A percentile compares a stretch with the other conserved stretches of the same genome.
phyloP scores from a whole-genome alignment of 2,797 vertebrate species.

The Dendrocincla fuliginosa region DNA sequence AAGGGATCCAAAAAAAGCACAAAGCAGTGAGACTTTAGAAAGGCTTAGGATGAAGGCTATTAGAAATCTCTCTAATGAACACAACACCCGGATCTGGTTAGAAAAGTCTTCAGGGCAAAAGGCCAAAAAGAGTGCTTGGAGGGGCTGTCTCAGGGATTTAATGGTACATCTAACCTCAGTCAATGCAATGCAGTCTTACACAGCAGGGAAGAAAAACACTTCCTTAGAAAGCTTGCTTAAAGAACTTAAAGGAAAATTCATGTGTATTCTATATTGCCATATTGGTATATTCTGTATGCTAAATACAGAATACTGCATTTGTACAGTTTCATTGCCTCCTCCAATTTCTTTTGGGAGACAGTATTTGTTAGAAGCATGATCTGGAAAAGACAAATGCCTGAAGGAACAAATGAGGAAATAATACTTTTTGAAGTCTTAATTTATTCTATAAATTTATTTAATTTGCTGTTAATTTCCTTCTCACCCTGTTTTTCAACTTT shows the following conservation, averaged over 20 bases:
- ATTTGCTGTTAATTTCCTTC: neutral
- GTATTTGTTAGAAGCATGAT: neutral
- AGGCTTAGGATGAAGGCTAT: neutral
- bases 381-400: neutral
- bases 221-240: neutral
- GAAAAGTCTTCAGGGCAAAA: neutral
- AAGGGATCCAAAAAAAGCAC: neutral
- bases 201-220: accelerated
- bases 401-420: neutral
- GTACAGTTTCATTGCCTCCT: neutral
- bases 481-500: neutral
- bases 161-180: neutral
- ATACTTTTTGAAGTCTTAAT: neutral
- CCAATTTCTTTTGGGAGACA: neutral
- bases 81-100: neutral
- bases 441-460: neutral
- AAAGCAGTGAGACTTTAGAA: neutral
- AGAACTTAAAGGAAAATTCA: neutral
- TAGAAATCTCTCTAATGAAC: neutral
- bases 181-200: neutral
- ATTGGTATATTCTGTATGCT: neutral
- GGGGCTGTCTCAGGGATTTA: accelerated
- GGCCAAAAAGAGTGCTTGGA: neutral
- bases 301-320: neutral
- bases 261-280: neutral